Evolutionary conservation across 1,140 invertebrate genomes (phyloP).

Genomic region (Mactra quadrangularis): DNA sequence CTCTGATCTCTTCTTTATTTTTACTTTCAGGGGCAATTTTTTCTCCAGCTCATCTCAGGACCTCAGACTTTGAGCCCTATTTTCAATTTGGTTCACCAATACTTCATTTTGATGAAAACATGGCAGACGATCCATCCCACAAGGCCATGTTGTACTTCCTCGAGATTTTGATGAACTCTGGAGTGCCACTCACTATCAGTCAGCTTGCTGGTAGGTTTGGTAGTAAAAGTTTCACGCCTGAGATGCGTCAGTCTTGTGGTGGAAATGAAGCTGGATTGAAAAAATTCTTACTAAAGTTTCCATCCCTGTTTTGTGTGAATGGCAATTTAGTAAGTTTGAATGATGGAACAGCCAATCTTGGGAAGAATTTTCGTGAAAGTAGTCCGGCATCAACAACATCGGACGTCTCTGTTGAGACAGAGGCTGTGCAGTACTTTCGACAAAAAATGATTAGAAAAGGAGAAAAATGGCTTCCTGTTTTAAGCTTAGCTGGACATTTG

Average conservation of each 20-base stretch:
- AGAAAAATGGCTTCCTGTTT: constrained; percentile 83
- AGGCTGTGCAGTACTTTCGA: constrained; percentile 84
- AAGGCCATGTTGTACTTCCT: constrained; percentile 84
- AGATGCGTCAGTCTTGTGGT: constrained; percentile 83
- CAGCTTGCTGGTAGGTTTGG: constrained; percentile 84
- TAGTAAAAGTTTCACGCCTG: constrained; percentile 82
- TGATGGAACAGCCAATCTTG: constrained; percentile 80
- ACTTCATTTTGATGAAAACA: constrained; percentile 65
- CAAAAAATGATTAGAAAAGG: constrained; percentile 81
- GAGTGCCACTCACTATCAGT: constrained; percentile 81
- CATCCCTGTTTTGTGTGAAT: constrained; percentile 83
- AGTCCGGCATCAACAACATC: constrained; percentile 77
- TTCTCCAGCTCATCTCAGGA: constrained; percentile 20
- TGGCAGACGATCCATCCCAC: constrained; percentile 83
- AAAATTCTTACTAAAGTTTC: constrained; percentile 84
- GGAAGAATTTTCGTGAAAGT: constrained; percentile 78
- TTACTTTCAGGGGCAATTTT: constrained; percentile 36
- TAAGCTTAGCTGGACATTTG: constrained; percentile 84
- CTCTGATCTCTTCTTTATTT: no score
- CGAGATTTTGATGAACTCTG: constrained; percentile 84
- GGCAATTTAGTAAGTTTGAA: constrained; percentile 82
- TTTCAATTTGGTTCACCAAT: constrained; percentile 29
- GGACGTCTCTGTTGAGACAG: constrained; percentile 82
- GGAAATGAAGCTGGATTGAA: constrained; percentile 84
- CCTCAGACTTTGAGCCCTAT: not conserved